Base-by-base conservation (phyloP, 2,113 vertebrate genomes). In the Ciconia boyciana region DNA sequence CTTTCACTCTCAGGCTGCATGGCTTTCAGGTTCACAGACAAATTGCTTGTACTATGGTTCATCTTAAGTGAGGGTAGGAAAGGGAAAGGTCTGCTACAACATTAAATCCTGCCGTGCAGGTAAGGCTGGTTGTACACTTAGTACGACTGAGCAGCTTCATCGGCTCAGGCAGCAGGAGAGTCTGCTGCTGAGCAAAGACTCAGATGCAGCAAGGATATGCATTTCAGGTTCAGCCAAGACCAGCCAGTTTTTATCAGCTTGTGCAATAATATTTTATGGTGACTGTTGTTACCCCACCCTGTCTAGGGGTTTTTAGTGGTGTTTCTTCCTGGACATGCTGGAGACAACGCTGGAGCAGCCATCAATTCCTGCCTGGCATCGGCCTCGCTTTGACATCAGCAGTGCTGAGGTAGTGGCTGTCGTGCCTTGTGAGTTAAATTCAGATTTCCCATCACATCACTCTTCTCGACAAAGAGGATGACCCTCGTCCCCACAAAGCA, bases 261-360 rank as follows among this genome's bases (percentile, higher is more conserved):
- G n/a, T 87, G 61, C 62, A 90, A 82, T 87, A 94, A 87, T 93
- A 93, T 95, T 97, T 96, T 83, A 93, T 51, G 12, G 39, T 87
- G 58, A 55, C 62, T 51, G 21, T 62, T 77, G 24, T 75, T 60
- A 49, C 14, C 11, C 51, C 11, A 87, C 25, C 24, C 36, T 95
- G 32, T 24, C 75, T 75, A 57, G 9, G 68, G 55, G 8, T 57
- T 76, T 81, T 89, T 57, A 82, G 80, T 2, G 1, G 2, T 18
- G 16, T 74, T 94, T 91, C 26, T 48, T 83, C 55, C 29, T 51
- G 92, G 21, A 91, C 14, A 34, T 86, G 52, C 57, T 82, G 36
- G 31, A 96, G 93, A 92, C 61, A 79, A 36, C 16, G n/a, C 55
- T 75, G 51, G 34, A 90, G 74, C 54, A 86, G 51, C 22, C 26